A percentile compares a stretch with the other conserved stretches of the same genome.
phyloP scores from a whole-genome alignment of 2,888 invertebrate genomes.

The Tortricodes alternella region DNA sequence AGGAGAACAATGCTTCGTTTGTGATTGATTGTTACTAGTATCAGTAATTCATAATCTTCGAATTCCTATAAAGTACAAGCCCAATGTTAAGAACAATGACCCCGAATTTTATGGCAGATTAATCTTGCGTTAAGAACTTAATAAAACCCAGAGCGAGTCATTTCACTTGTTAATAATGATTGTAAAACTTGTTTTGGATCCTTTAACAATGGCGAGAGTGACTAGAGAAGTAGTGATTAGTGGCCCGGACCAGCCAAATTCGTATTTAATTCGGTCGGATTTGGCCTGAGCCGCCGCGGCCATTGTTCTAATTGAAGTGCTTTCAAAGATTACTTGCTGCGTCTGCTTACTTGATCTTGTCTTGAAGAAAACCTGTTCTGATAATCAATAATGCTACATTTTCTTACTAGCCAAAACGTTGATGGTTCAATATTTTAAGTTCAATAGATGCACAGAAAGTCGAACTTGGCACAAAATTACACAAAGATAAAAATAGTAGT shows the following conservation, averaged over 20 bases:
- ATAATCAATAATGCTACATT: too few relatives aligned
- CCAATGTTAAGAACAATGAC: not conserved
- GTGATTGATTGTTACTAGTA: too few relatives aligned
- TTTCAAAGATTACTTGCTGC: slow-evolving; percentile 26
- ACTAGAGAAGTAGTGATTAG: slow-evolving; percentile 27
- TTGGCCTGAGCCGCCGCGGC: slow-evolving; percentile 33
- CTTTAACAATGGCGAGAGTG: slow-evolving; percentile 19
- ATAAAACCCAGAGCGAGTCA: not conserved
- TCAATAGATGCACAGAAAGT: too few relatives aligned
- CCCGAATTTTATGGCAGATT: not conserved
- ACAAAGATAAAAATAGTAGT: too few relatives aligned
- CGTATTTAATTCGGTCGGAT: slow-evolving; percentile 44
- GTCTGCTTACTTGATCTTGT: not conserved
- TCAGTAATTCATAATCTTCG: not conserved
- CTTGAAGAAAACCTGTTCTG: not conserved
- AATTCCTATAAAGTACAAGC: not conserved
- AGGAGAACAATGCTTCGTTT: too few relatives aligned
- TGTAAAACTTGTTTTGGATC: slow-evolving; percentile 9
- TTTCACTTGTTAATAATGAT: slow-evolving; percentile 6
- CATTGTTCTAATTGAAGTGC: slow-evolving; percentile 38
- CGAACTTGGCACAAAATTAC: too few relatives aligned
- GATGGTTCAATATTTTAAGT: too few relatives aligned
- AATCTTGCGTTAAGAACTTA: not conserved
- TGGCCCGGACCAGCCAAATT: slow-evolving; percentile 40
- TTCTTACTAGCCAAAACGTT: too few relatives aligned